These are phyloP conservation scores for Lonchura striata DNA, from an alignment of 2,113 vertebrate genomes.

Conservation along the genomic window DNA sequence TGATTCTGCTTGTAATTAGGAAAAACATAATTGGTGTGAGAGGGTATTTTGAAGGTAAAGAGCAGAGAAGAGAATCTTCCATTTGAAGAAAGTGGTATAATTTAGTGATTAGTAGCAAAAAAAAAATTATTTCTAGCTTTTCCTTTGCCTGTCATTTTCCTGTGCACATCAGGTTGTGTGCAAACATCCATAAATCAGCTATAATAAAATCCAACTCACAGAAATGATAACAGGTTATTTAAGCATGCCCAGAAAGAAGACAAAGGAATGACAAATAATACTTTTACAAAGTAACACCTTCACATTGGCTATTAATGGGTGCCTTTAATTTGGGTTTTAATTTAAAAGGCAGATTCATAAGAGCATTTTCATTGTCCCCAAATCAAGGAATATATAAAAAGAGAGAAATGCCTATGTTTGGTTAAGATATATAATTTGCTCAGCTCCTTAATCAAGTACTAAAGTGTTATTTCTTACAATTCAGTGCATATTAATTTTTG, in stretches of 20 bases:
- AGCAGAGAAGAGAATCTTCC: not conserved
- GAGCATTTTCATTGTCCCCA: not conserved
- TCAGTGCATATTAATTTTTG: not conserved
- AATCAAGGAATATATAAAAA: not conserved
- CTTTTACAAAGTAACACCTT: not conserved
- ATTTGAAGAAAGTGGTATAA: not conserved
- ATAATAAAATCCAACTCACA: not conserved
- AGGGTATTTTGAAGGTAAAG: not conserved
- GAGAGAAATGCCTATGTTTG: not conserved
- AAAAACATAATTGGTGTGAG: not conserved
- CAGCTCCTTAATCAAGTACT: not conserved
- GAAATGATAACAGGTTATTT: not conserved
- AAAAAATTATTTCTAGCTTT: not conserved
- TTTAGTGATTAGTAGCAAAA: not conserved
- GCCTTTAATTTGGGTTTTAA: not conserved
- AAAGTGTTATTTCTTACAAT: not conserved
- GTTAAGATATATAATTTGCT: not conserved
- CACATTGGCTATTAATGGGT: not conserved
- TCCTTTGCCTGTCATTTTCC: not conserved
- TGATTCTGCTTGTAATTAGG: not conserved
- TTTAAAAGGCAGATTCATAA: not conserved
- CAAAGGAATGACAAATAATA: not conserved
- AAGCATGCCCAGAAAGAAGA: not conserved
- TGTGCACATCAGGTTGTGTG: not conserved
- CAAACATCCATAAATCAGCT: not conserved